These are phyloP conservation scores for Luffia ferchaultella DNA, from an alignment of 2,888 invertebrate species.

Conservation along the genomic window DNA sequence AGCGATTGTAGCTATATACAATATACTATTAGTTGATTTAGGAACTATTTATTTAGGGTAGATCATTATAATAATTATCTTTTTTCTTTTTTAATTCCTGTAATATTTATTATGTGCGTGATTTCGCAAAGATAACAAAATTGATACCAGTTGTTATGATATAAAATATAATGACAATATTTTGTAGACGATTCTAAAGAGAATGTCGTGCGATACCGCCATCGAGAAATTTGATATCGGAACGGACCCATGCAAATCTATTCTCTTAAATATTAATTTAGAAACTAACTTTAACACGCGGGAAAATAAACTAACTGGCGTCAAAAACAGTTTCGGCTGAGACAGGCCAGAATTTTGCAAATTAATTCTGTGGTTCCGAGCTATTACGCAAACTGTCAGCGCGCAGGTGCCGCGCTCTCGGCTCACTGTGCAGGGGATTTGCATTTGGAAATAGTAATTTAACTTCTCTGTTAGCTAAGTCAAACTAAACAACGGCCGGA, in stretches of 20 bases:
- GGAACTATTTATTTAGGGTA: no score
- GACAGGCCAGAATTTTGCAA: conserved; percentile 54
- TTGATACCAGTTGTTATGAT: no score
- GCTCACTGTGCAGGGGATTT: conserved; percentile 38
- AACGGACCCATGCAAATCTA: not conserved
- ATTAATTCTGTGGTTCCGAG: conserved; percentile 58
- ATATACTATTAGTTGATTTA: no score
- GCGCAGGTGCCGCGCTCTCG: conserved; percentile 49
- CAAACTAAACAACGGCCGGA: conserved; percentile 34
- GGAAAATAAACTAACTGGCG: conserved; percentile 28
- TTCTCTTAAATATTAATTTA: not conserved
- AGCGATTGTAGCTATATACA: no score
- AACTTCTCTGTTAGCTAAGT: conserved; percentile 40
- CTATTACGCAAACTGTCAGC: conserved; percentile 57
- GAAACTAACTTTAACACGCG: conserved; percentile 17
- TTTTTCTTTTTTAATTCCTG: no score
- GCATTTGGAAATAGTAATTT: conserved; percentile 57
- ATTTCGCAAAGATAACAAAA: no score
- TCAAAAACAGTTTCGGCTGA: conserved; percentile 48
- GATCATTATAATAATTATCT: no score
- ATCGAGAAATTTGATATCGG: not conserved
- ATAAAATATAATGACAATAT: not conserved
- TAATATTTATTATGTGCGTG: no score
- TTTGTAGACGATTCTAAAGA: not conserved
- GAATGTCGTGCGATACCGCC: not conserved